Conservation (phyloP, 1,140 invertebrate genomes). For the Drosophila pandora region DNA sequence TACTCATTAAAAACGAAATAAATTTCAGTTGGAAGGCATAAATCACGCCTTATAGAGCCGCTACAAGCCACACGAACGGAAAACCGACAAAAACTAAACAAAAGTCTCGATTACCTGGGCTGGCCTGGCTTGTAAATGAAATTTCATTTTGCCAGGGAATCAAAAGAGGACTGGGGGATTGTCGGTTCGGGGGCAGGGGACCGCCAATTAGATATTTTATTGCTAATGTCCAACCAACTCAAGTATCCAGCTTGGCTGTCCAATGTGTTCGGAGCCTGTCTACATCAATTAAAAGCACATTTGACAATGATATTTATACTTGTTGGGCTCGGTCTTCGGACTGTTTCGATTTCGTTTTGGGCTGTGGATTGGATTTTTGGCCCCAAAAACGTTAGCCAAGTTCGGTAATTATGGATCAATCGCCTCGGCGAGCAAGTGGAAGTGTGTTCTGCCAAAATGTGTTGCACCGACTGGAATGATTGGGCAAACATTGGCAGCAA, state of each 20-base stretch:
- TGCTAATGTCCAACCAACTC: slow-evolving; percentile 68
- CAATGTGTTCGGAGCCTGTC: slow-evolving; percentile 75
- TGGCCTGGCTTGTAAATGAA: slow-evolving; percentile 58
- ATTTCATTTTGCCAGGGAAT: slow-evolving; percentile 52
- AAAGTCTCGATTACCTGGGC: slow-evolving; percentile 69
- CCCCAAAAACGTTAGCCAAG: slow-evolving; percentile 14
- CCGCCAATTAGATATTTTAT: slow-evolving; percentile 81
- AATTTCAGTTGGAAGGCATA: slow-evolving; percentile 73
- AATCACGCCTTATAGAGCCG: slow-evolving; percentile 74
- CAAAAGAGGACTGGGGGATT: background rate
- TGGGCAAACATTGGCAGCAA: slow-evolving; percentile 37
- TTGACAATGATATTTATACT: slow-evolving; percentile 80
- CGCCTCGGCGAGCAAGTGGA: slow-evolving; percentile 9
- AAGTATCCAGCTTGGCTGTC: slow-evolving; percentile 74
- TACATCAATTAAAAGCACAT: slow-evolving; percentile 81
- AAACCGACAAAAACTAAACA: slow-evolving; percentile 58
- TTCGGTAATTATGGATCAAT: slow-evolving; percentile 38
- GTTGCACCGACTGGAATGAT: slow-evolving; percentile 35
- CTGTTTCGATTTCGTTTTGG: background rate
- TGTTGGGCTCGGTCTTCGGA: slow-evolving; percentile 30
- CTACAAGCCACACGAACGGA: slow-evolving; percentile 48
- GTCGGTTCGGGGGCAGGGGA: slow-evolving; percentile 19
- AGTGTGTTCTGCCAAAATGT: slow-evolving; percentile 21
- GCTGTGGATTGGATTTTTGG: background rate
- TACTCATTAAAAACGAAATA: slow-evolving; percentile 81